Base-by-base conservation (phyloP, 2,113 vertebrate species). In the Semnornis frantzii region DNA sequence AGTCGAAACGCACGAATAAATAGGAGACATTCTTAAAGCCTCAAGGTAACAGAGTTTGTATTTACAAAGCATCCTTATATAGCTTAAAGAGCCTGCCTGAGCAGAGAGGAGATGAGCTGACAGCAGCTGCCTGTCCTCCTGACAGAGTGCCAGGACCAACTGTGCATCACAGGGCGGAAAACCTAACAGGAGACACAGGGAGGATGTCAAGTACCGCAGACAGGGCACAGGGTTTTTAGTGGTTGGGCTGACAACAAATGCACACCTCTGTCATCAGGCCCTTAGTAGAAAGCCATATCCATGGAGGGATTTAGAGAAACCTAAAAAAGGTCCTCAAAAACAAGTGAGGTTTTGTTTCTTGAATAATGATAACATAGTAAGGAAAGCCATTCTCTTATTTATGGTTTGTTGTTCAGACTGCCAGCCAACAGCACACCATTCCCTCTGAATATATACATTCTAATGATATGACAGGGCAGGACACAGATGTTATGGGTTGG, bases 361-460 rank as follows among this genome's bases (percentile, higher is more conserved):
- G 94, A 95, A 90, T 73, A 68, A 94, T 77, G 66, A 52, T 74
- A 70, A 95, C 84, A 58, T 89, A 76, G 31, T 60, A 77, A 89
- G 71, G 86, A 79, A 91, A 89, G 68, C 46, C 72, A 91, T 71
- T 95, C 66, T 91, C 91, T 87, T 95, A 92, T 96, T 96, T 95
- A 86, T 89, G 89, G 80, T 92, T 95, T 95, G 94, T 93, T 92
- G 82, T 92, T 92, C 91, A 90, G 94, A 87, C 69, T 95, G 82
- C 80, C 69, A 72, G 93, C 94, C 91, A 95, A 30, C 87, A 88
- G 58, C 0, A 0, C 73, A 92, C 87, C 75, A 77, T 85, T 77
- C 30, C 46, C 76, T 1, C 6, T 85, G 96, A 85, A 96, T 95
- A 95, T 88, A 97, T 96, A 94, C 85, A 39, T 96, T 75, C 79